Evolutionary conservation across 2,888 invertebrate species (phyloP), one percentile per base, ranked within the genome.

Genomic region (Phania funesta): DNA sequence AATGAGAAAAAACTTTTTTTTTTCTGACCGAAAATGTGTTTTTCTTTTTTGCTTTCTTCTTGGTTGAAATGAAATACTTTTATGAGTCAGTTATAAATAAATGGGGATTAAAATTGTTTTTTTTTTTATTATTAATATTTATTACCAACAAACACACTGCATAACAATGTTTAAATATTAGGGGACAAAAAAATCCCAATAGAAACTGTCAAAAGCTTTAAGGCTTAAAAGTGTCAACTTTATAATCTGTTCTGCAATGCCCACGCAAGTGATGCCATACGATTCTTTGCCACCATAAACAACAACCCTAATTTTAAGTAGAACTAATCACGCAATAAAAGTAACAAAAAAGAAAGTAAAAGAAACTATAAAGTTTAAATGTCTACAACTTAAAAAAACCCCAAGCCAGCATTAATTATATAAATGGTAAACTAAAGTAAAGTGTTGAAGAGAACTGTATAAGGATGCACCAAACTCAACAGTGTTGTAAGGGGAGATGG

Each of bases 31-130:
- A n/a, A 38, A 1, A 13, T 2, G 35, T 13, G 4, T 18, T 65
- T 18, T 41, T 41, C 1, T 29, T 44, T 62, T 22, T 50, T 62
- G 5, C 22, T 11, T 13, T 13, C 20, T 48, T 58, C 38, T 16
- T 68, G 16, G 3, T 29, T 50, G 20, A 70, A 60, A 79, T 41
- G 13, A 52, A 62, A 62, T 54, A 67, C 48, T 32, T 78, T 78
- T 64, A 71, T 71, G 64, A 56, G 71, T 32, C 56, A 2, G 41
- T 20, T 29, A 78, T 50, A 56, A 78, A 71, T 64, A 71, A 78
- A 56, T 48, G 16, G 38, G 77, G 77, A 54, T 54, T 70, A 48
- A 48, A 77, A 68, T 26, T 26, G 38, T 4, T 26, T 64, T 70
- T 70, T 64, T 38, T 50, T 8, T 35, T 38, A 13, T 38, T 38